Base-by-base conservation (phyloP, 1,140 invertebrate species). In the Brachionus rotundiformis region DNA sequence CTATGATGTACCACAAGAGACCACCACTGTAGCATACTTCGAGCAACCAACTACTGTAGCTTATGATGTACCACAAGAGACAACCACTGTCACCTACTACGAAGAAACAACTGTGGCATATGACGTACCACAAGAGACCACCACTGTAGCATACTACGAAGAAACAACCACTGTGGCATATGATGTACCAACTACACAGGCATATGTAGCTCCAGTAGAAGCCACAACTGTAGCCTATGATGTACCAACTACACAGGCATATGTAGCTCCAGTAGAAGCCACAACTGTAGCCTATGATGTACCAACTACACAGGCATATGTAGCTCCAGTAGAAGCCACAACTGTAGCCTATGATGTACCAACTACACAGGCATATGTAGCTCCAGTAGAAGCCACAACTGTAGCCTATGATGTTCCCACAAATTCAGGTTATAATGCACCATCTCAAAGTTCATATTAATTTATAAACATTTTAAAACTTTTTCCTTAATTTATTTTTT, bases 101-200 rank as follows among this genome's bases (percentile, higher is more conserved):
- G 61, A 63, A 31, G 25, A 63, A 3, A 63, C 61, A 13, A 63
- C 61, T 11, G 63, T 36, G 1, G 63, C n/a, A 1, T 36, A 31
- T 33, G 63, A 33, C 16, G 63, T 68, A 0, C 63, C 27, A 33
- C 29, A n/a, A 10, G 33, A 33, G n/a, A 1, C 13, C 11, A 68
- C 63, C 13, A 68, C 63, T 10, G 63, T 68, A 0, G 7, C 63
- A n/a, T 68, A 68, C 31, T 68, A 68, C 36, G 63, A 36, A 39
- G 29, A 31, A 39, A 68, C 63, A 68, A 39, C 33, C n/a, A n/a
- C n/a, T n/a, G n/a, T n/a, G n/a, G n/a, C n/a, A n/a, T n/a, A n/a
- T n/a, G n/a, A n/a, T n/a, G n/a, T n/a, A 19, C 29, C 31, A 19
- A 25, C 27, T 31, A 13, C 59, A 31, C 31, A 16, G 2, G 63